These are phyloP conservation scores for Picus viridis DNA, from an alignment of 2,797 vertebrate genomes.

Conservation along the genomic window DNA sequence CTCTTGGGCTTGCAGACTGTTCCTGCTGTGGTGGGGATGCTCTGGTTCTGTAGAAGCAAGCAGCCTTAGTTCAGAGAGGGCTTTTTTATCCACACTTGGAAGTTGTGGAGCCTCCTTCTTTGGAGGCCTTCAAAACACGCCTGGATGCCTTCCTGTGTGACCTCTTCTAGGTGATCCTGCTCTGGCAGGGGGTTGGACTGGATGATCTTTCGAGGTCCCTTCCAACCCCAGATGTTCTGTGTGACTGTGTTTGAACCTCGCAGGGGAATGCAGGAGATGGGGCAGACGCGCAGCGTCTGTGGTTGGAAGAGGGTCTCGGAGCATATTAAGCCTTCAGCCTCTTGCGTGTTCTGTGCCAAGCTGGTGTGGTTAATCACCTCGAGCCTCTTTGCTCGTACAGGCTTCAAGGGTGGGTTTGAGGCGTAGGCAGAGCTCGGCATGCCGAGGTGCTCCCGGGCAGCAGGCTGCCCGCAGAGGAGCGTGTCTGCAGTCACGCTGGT, in stretches of 20 bases:
- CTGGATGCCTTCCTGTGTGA: too few species aligned
- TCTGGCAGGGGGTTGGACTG: too few species aligned
- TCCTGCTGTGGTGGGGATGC: not conserved
- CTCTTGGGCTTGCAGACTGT: not conserved
- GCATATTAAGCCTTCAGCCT: not conserved
- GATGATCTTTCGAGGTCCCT: too few species aligned
- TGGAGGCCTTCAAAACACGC: too few species aligned
- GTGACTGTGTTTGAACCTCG: not conserved
- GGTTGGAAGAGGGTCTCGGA: not conserved
- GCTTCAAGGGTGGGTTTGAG: conserved; percentile 17
- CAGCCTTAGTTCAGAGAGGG: not conserved
- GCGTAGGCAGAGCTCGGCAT: not conserved
- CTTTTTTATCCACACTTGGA: not conserved
- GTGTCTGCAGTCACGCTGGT: not conserved
- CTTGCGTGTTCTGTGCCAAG: not conserved
- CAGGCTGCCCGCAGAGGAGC: fast-evolving
- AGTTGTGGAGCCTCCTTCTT: too few species aligned
- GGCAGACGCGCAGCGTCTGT: fast-evolving
- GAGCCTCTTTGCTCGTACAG: not conserved
- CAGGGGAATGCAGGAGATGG: fast-evolving
- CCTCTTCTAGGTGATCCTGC: too few species aligned
- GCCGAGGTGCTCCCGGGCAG: not conserved
- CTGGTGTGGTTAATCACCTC: not conserved
- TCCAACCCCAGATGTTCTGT: too few species aligned
- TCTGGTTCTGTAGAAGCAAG: not conserved